A percentile compares a stretch with the other conserved stretches of the same genome.
These are phyloP conservation scores for Teleogryllus oceanicus DNA, from an alignment of 2,888 invertebrate species.

Conservation along the genomic window DNA sequence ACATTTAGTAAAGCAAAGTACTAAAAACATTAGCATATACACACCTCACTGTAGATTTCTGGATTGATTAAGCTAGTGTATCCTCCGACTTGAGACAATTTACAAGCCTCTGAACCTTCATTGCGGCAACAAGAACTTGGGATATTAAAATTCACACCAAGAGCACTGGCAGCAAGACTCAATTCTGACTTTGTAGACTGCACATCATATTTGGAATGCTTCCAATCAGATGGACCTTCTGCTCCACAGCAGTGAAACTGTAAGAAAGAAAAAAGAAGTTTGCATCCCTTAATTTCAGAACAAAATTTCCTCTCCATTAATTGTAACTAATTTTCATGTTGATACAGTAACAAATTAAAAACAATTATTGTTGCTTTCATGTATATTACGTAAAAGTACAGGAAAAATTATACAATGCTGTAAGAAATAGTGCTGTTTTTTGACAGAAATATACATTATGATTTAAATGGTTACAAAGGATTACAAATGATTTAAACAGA, in stretches of 20 bases:
- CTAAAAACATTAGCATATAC: neutral
- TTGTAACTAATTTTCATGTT: too few species aligned
- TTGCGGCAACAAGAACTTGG: constrained; percentile 61
- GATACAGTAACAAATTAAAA: too few species aligned
- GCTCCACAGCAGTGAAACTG: constrained; percentile 78
- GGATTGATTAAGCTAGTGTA: neutral
- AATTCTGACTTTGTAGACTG: constrained; percentile 41
- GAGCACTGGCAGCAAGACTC: neutral
- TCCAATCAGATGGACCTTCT: constrained; percentile 68
- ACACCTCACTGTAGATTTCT: neutral
- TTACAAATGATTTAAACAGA: too few species aligned
- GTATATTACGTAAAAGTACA: too few species aligned
- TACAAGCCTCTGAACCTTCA: constrained; percentile 44
- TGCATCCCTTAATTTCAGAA: too few species aligned
- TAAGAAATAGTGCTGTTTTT: too few species aligned
- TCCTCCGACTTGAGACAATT: neutral
- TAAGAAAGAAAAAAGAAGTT: constrained; percentile 31
- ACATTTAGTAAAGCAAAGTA: too few species aligned
- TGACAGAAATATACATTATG: too few species aligned
- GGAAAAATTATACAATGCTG: too few species aligned
- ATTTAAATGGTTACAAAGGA: too few species aligned
- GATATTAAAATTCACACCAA: constrained; percentile 52
- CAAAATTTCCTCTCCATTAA: too few species aligned
- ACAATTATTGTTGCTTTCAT: too few species aligned
- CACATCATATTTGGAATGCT: constrained; percentile 57